Evolutionary conservation across 2,113 vertebrate genomes (phyloP).

Genomic region (Brachyhypopomus gauderio): DNA sequence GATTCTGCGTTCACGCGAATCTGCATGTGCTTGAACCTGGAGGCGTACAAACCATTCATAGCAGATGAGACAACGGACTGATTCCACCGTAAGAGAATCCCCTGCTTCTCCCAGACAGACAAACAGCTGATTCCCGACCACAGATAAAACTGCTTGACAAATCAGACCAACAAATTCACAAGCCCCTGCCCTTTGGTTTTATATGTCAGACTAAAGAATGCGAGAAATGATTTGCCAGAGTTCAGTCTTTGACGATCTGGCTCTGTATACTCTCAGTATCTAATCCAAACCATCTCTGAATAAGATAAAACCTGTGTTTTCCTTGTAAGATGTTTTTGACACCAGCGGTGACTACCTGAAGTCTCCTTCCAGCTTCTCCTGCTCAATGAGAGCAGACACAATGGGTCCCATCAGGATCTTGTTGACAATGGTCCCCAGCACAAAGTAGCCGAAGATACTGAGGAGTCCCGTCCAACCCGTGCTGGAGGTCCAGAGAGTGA

Average conservation of each 20-base stretch:
- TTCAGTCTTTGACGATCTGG: no score
- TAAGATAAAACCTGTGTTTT: not conserved
- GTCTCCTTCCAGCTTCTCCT: constrained; percentile 96
- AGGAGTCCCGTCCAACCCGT: constrained; percentile 93
- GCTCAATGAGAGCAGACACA: constrained; percentile 87
- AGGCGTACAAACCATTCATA: not conserved
- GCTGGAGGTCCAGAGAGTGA: constrained; percentile 67
- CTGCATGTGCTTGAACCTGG: constrained; percentile 98
- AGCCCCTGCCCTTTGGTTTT: no score
- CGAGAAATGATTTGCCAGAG: no score
- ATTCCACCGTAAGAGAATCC: not conserved
- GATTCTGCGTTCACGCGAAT: constrained; percentile 93
- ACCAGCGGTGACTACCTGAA: constrained; percentile 78
- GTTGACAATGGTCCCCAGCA: constrained; percentile 87
- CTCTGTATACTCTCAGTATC: no score
- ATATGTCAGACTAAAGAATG: no score
- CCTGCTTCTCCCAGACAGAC: no score
- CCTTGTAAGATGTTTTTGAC: not conserved
- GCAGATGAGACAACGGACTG: not conserved
- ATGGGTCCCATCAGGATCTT: constrained; percentile 92
- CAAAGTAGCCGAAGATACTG: constrained; percentile 91
- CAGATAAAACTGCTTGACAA: no score
- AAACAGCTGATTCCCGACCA: no score
- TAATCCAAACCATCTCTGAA: no score
- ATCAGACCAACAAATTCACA: no score